Conservation (phyloP, 1,140 invertebrate genomes). For the Zaprionus kolodkinae region DNA sequence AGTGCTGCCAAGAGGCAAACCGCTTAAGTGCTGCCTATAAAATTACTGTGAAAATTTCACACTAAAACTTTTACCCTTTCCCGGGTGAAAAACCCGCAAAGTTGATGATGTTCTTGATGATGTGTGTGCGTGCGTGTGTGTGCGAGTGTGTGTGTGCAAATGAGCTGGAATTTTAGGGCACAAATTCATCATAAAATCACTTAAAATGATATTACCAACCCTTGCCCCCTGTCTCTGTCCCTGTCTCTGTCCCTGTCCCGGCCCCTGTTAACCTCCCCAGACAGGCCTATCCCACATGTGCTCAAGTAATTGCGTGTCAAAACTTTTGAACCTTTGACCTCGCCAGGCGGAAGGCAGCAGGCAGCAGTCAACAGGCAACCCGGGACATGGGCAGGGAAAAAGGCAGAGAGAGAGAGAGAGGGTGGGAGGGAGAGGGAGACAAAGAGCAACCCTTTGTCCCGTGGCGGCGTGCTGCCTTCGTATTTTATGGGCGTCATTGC, state of each 20-base stretch:
- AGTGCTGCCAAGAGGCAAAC: constrained; percentile 75
- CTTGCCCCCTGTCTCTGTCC: constrained; percentile 35
- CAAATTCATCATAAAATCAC: constrained; percentile 83
- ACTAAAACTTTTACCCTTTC: constrained; percentile 73
- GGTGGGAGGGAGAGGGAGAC: not conserved
- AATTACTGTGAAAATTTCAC: constrained; percentile 80
- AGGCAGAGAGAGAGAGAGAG: not conserved
- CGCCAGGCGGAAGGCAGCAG: constrained; percentile 7
- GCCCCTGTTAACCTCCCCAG: constrained; percentile 11
- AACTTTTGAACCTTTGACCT: constrained; percentile 78
- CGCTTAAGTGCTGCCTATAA: constrained; percentile 79
- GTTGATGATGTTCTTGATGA: constrained; percentile 55
- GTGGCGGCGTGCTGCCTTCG: constrained; percentile 43
- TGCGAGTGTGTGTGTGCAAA: constrained; percentile 56
- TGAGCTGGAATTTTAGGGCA: constrained; percentile 77
- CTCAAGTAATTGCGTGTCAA: constrained; percentile 77
- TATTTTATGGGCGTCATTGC: constrained; percentile 55
- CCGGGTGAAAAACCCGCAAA: constrained; percentile 36
- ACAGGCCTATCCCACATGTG: constrained; percentile 54
- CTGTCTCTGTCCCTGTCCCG: not conserved
- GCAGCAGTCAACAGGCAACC: not conserved
- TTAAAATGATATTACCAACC: constrained; percentile 80
- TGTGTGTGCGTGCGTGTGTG: constrained; percentile 42
- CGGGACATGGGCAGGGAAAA: not conserved
- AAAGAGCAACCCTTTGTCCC: constrained; percentile 24